Evolutionary conservation across 1,140 invertebrate species (phyloP).

Genomic region (Riptortus pedestris): DNA sequence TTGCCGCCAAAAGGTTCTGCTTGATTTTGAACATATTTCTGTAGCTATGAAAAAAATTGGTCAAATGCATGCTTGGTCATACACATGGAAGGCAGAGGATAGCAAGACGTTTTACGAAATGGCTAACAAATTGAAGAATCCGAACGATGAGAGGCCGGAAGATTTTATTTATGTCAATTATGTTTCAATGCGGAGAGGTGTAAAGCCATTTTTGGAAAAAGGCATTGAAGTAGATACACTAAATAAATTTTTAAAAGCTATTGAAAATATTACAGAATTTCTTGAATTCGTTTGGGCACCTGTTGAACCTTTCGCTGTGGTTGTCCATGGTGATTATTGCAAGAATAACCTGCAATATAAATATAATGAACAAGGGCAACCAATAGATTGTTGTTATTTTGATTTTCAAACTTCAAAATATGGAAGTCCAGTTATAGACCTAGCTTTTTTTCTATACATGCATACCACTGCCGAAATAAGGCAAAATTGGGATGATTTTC

Average conservation of each 20-base stretch:
- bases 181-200: neutral
- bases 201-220: neutral
- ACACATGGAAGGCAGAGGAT: neutral
- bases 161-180: neutral
- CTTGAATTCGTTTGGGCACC: neutral
- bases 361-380: constrained; percentile 31
- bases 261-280: neutral
- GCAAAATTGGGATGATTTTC: constrained; percentile 33
- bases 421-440: constrained; percentile 36
- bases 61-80: neutral
- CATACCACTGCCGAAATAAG: constrained; percentile 32
- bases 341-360: constrained; percentile 45
- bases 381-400: constrained; percentile 35
- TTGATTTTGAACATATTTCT: neutral
- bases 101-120: neutral
- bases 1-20: neutral
- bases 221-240: neutral
- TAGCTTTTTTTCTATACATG: constrained; percentile 39
- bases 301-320: neutral
- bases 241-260: neutral
- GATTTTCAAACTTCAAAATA: constrained; percentile 38
- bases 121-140: neutral
- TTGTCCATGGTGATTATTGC: constrained; percentile 41
- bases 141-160: neutral
- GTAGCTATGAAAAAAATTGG: neutral